A percentile compares a stretch with the other conserved stretches of the same genome.
Conservation (phyloP, 2,888 invertebrate species). For the Smittia sp. region DNA sequence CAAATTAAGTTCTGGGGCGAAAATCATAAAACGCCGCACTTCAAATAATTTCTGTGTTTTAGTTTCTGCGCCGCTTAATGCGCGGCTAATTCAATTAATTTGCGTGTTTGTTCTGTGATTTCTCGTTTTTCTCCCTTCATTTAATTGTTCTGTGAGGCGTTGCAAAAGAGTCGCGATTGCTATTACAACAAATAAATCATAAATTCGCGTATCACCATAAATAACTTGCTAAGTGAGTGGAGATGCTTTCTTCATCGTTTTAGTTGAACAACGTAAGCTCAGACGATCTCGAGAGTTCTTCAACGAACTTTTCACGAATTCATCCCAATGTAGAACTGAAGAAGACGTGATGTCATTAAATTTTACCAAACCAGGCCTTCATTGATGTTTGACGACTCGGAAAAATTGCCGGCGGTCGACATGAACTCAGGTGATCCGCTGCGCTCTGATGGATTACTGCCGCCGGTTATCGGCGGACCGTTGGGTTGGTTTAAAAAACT, state of each 20-base stretch:
- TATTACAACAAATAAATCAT: slow-evolving; percentile 1
- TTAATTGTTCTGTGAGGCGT: neutral
- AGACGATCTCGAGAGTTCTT: neutral
- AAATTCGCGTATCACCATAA: slow-evolving; percentile 16
- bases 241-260: neutral
- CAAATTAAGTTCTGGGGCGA: slow-evolving; percentile 22
- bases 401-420: slow-evolving; percentile 58
- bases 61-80: slow-evolving; percentile 30
- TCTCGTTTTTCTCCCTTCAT: neutral
- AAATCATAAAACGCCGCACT: slow-evolving; percentile 17
- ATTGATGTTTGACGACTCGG: slow-evolving; percentile 69
- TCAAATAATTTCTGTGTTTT: slow-evolving; percentile 16
- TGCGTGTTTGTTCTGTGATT: slow-evolving; percentile 32
- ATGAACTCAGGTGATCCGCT: slow-evolving; percentile 76
- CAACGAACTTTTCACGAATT: neutral
- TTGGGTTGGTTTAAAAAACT: slow-evolving; percentile 56
- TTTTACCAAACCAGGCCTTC: slow-evolving; percentile 72
- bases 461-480: slow-evolving; percentile 52
- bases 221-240: slow-evolving; percentile 1
- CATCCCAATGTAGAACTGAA: slow-evolving; percentile 21
- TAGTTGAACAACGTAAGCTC: too few species aligned
- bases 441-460: slow-evolving; percentile 57
- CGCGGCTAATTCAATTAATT: slow-evolving; percentile 38
- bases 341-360: slow-evolving; percentile 39
- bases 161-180: slow-evolving; percentile 4